phyloP scores from a whole-genome alignment of 2,113 vertebrate genomes.

The Pteronura brasiliensis region DNA sequence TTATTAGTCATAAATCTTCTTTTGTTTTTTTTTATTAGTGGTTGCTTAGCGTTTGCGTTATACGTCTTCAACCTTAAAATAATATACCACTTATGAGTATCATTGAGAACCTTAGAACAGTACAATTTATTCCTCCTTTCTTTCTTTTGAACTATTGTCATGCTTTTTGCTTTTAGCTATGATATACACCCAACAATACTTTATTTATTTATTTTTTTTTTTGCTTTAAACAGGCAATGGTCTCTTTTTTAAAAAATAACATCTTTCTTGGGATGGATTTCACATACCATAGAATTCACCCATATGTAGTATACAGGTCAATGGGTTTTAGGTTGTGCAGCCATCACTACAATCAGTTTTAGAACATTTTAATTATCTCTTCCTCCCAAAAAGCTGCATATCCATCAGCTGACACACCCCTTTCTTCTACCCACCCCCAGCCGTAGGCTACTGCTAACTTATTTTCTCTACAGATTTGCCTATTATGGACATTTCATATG shows the following conservation, averaged over 20 bases:
- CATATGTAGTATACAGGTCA: not conserved
- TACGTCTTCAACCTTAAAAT: not conserved
- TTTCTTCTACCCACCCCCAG: not conserved
- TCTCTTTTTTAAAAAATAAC: not conserved
- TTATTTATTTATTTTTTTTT: constrained; percentile 2
- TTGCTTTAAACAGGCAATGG: not conserved
- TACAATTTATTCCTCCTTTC: not conserved
- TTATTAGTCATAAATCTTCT: not conserved
- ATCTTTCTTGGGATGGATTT: not conserved
- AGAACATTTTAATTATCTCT: not conserved
- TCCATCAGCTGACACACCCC: not conserved
- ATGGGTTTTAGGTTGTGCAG: not conserved
- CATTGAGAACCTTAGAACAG: not conserved
- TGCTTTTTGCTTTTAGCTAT: not conserved
- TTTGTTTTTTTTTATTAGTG: constrained; percentile 6
- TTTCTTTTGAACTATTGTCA: not conserved
- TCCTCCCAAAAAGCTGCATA: not conserved
- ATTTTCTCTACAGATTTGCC: not conserved
- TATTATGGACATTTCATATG: not conserved
- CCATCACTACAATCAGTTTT: not conserved
- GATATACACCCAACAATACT: not conserved
- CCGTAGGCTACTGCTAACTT: not conserved
- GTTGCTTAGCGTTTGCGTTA: not conserved
- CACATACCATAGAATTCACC: not conserved
- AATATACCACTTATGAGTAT: not conserved